A percentile compares a stretch with the other conserved stretches of the same genome.
phyloP scores from a whole-genome alignment of 2,888 invertebrate genomes.

The Apocheima hispidaria region DNA sequence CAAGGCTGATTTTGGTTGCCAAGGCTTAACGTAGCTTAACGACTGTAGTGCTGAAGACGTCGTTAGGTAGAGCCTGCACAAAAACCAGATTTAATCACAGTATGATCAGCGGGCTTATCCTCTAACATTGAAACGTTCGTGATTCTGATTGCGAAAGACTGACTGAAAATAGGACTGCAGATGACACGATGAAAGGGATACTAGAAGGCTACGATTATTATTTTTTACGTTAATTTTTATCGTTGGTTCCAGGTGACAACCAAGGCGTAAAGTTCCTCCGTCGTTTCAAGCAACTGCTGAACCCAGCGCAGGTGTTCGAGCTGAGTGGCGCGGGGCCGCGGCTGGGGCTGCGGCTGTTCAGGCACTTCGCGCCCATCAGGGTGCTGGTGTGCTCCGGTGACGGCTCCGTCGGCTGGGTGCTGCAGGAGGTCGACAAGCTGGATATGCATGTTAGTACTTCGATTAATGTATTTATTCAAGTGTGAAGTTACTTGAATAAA shows the following conservation, averaged over 20 bases:
- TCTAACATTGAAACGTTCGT: too few species aligned
- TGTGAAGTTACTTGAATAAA: too few species aligned
- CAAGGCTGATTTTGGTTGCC: neutral
- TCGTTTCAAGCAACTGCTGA: slow-evolving; percentile 97
- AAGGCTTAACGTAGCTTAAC: too few species aligned
- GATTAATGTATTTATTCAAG: neutral
- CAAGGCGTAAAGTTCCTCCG: slow-evolving; percentile 98
- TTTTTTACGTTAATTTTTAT: neutral
- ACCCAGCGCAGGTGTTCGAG: slow-evolving; percentile 99
- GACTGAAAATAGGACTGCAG: too few species aligned
- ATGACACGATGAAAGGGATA: too few species aligned
- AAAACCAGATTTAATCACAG: too few species aligned
- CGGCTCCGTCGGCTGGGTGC: slow-evolving; percentile 99
- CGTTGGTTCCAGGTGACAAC: slow-evolving; percentile 91
- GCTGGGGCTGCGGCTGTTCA: slow-evolving; percentile 93
- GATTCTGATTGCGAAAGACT: too few species aligned
- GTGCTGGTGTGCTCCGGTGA: slow-evolving; percentile 99
- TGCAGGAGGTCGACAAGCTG: slow-evolving; percentile 97
- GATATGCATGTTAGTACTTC: slow-evolving; percentile 94
- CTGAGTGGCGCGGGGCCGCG: slow-evolving; percentile 96
- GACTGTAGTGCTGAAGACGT: too few species aligned
- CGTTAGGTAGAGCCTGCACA: too few species aligned
- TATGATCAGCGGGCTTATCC: too few species aligned
- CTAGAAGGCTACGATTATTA: neutral
- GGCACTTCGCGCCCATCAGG: slow-evolving; percentile 97